Evolutionary conservation across 2,888 invertebrate species (phyloP), one percentile per base, ranked within the genome.

Genomic region (Galerucella pusilla): DNA sequence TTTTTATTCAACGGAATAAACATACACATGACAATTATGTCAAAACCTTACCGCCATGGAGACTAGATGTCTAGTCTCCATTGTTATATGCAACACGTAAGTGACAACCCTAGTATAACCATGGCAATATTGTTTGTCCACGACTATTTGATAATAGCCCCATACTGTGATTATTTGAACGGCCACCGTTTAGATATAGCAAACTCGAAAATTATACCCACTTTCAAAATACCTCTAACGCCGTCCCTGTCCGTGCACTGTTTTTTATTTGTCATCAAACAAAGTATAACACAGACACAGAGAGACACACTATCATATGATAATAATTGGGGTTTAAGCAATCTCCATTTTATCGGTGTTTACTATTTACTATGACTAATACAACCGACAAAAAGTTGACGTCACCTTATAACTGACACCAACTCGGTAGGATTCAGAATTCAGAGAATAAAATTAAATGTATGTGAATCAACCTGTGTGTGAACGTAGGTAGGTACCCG

Each of bases 351-450:
- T 63, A 63, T 63, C 63, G 42, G 7, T 52, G 52, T 52, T 63
- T 28, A 42, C 14, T n/a, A 63, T 63, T 20, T 16, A 63, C 63
- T 63, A 63, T 42, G n/a, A 42, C n/a, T 35, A 42, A 42, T 7
- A 7, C 45, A 25, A 52, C 52, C 52, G n/a, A 63, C 42, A 63
- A 63, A 63, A 63, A 63, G 63, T 63, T 63, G 63, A 63, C 63
- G 63, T 63, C 63, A 63, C 10, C 10, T n/a, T 52, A 42, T 45
- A 45, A 20, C 28, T 63, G 63, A 42, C 63, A 63, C 25, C 52
- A 52, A n/a, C 52, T 52, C n/a, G 5, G 52, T 52, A n/a, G n/a
- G n/a, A 52, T 52, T 52, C n/a, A 52, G 52, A 52, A 42, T 42
- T 42, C 35, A 42, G 35, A 42, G 6, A 52, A 52, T 52, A 2